phyloP scores from a whole-genome alignment of 2,797 vertebrate genomes.

The Hyperoplus immaculatus region DNA sequence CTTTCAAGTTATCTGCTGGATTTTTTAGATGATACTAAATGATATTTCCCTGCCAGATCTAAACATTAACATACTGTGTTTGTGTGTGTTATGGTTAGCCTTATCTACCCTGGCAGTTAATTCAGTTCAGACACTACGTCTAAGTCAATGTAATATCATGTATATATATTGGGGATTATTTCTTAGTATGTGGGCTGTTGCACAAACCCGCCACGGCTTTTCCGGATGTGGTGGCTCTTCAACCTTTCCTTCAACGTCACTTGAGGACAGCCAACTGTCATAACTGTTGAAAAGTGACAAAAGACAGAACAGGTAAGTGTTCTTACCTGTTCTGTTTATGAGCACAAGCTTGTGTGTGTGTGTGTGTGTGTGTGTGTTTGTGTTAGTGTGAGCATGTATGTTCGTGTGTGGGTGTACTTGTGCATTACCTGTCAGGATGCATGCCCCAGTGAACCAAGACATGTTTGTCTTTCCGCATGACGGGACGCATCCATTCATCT shows the following conservation, averaged over 20 bases:
- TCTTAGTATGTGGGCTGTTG: background rate
- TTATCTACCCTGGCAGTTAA: background rate
- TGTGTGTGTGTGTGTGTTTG: conserved; percentile 19
- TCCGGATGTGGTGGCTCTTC: conserved; percentile 91
- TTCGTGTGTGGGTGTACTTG: background rate
- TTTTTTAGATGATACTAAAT: background rate
- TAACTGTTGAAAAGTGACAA: conserved; percentile 84
- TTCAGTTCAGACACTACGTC: background rate
- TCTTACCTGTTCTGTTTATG: too few relatives aligned
- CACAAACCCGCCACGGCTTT: conserved; percentile 92
- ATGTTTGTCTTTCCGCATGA: conserved; percentile 93
- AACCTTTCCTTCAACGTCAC: conserved; percentile 91
- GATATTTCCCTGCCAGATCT: too few relatives aligned
- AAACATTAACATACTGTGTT: too few relatives aligned
- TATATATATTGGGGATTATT: background rate
- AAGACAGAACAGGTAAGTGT: background rate
- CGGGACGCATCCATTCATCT: conserved; percentile 97
- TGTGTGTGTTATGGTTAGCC: too few relatives aligned
- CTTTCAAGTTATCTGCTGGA: background rate
- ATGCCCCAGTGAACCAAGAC: conserved; percentile 96
- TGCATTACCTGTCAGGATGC: conserved; percentile 93
- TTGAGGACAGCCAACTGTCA: conserved; percentile 92
- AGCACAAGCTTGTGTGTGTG: background rate
- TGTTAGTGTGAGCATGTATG: conserved; percentile 11
- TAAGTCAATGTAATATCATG: background rate